phyloP scores from a whole-genome alignment of 2,888 invertebrate genomes.

The Torymus aiolomorphi region DNA sequence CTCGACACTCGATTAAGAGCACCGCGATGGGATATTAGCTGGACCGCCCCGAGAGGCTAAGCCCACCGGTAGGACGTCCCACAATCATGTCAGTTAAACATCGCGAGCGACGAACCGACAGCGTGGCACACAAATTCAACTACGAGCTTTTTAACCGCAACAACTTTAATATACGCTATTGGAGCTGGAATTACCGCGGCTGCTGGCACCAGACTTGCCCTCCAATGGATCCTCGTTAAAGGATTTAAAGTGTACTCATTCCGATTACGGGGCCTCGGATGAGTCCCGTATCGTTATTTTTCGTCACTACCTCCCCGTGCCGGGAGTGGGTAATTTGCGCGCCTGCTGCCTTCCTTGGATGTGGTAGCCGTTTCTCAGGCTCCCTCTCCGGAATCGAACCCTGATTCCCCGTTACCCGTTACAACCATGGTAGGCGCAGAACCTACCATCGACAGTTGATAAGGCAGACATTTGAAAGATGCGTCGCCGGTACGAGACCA shows the following conservation, averaged over 20 bases:
- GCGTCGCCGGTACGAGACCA: constrained; percentile 75
- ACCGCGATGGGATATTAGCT: no score
- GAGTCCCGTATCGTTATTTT: constrained; percentile 82
- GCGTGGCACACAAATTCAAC: constrained; percentile 77
- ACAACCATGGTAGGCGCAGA: constrained; percentile 71
- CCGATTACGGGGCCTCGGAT: constrained; percentile 66
- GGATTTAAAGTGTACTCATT: constrained; percentile 63
- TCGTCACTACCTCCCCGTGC: constrained; percentile 81
- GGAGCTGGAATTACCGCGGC: constrained; percentile 85
- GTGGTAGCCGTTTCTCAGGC: constrained; percentile 84
- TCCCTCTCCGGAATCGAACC: constrained; percentile 85
- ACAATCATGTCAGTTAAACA: no score
- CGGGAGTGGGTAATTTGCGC: constrained; percentile 82
- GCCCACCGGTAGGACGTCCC: no score
- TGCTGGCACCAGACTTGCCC: constrained; percentile 84
- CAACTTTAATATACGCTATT: constrained; percentile 79
- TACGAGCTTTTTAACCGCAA: constrained; percentile 77
- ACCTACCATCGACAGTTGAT: constrained; percentile 76
- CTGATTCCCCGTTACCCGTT: constrained; percentile 85
- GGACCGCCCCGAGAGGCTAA: no score
- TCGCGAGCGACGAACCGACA: no score
- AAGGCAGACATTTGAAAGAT: constrained; percentile 83
- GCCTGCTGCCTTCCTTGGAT: constrained; percentile 85
- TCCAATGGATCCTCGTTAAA: constrained; percentile 77
- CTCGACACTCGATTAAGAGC: no score